Percentiles rank a stretch among this genome's conserved stretches.
These are phyloP conservation scores for Pipistrellus pygmaeus DNA, from an alignment of 2,797 vertebrate genomes.

Conservation along the genomic window DNA sequence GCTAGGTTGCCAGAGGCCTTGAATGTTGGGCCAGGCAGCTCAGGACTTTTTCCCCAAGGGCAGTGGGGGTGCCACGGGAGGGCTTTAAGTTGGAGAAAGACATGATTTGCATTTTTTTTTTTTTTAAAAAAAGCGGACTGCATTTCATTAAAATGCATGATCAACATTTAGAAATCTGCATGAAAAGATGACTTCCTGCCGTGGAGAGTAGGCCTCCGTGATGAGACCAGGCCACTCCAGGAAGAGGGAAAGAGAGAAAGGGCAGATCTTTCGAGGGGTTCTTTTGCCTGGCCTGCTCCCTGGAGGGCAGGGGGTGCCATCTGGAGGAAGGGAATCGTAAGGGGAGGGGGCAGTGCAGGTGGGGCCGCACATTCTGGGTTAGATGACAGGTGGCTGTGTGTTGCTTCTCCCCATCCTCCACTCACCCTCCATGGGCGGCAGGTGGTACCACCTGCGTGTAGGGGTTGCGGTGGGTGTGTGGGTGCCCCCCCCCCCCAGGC, in stretches of 20 bases:
- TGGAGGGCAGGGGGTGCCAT: too few species aligned
- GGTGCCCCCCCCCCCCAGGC: accelerated
- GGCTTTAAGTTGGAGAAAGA: not conserved
- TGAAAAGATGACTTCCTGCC: not conserved
- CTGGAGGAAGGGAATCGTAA: not conserved
- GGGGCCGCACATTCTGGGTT: not conserved
- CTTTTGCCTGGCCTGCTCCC: not conserved
- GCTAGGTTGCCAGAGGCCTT: not conserved
- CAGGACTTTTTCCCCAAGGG: not conserved
- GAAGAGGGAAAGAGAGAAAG: not conserved
- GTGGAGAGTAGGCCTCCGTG: not conserved
- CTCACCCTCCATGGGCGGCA: not conserved
- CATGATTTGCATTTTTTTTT: not conserved
- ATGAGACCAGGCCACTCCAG: not conserved
- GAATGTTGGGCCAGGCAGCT: not conserved
- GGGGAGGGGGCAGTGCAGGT: not conserved
- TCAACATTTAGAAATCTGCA: not conserved
- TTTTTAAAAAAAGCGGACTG: not conserved
- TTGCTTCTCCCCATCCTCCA: not conserved
- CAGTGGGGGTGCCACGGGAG: not conserved
- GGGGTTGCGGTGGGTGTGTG: not conserved
- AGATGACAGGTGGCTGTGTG: not conserved
- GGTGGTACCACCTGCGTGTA: accelerated
- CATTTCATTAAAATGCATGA: not conserved
- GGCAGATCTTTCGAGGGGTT: not conserved